Base-by-base conservation (phyloP, 2,888 invertebrate species). In the Ochropacha duplaris region DNA sequence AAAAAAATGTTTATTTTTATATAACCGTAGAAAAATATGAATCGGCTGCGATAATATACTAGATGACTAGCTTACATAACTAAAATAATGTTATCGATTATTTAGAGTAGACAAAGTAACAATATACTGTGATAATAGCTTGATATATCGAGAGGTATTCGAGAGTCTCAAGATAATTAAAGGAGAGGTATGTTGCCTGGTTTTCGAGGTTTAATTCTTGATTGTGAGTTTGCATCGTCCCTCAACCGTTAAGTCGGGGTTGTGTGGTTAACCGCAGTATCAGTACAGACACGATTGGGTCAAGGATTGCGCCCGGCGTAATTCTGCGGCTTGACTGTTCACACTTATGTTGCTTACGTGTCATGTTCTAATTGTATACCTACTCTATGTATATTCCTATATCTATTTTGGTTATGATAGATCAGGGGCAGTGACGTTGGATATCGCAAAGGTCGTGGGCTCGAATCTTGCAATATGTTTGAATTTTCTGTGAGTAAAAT, bases 301-400 rank as follows among this genome's bases (percentile, higher is more conserved):
- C 31, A 60, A 67, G 55, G 50, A 60, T 60, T 55, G 54, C 54
- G 55, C 49, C 50, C 59, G 44, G 52, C 50, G 57, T 69, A 69
- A 71, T 72, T 61, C 58, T 59, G 55, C 22, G 62, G 63, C 49
- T 19, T 49, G 26, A 54, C 28, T 34, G 34, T 19, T 52, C 28
- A 52, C 52, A 52, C 39, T 56, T 55, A 36, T n/a, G 16, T 52
- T 28, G 16, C 8, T 9, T 44, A 14, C 6, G 9, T 44, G 0
- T n/a, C n/a, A n/a, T n/a, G 16, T 16, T 39, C 16, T 39, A 39
- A 4, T 16, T 39, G 16, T 39, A 16, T 16, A 16, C 6, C 0
- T 39, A 16, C 9, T 28, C 0, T 34, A 34, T 34, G n/a, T 36
- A 31, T 31, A 12, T 31, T 12, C 31, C 2, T 1, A 31, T n/a